Evolutionary conservation across 64 coral and sea anemone species (phyloP), one percentile per base, ranked within the genome.

Genomic region (Porites australiensis): DNA sequence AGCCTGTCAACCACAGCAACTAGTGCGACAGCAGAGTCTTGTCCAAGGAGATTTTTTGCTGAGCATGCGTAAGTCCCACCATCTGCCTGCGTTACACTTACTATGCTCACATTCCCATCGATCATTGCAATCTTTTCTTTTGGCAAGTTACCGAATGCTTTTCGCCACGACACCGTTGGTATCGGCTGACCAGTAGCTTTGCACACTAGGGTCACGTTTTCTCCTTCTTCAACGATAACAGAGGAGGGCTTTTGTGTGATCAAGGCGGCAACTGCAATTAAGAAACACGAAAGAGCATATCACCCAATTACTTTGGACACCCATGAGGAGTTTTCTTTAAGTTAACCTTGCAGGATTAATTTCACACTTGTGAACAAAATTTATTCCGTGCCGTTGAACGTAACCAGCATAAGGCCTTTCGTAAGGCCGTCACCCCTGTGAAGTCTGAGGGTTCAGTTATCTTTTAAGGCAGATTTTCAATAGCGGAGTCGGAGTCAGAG

Each of bases 151-250:
- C 23, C 2, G 20, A 53, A 45, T 51, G 16, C 7, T 58, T 89
- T 89, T 64, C 43, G 21, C 87, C 87, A 89, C 48, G 74, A 68
- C 19, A 89, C 13, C 20, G 37, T 89, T 79, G 87, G 87, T 37
- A 20, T 54, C 6, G 74, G 87, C 45, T 14, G 74, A 51, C 87
- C 87, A 50, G 15, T 79, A 19, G 87, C 87, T 47, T 21, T 19
- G 46, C 87, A 89, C 19, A 48, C 7, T n/a, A 89, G 64, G 3
- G 19, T 89, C 8, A 77, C 87, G 15, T 60, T 89, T 14, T 79
- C 54, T 37, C 87, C 74, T 89, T 89, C 87, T 89, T 89, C 74
- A 14, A 50, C 76, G 8, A 79, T 79, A 11, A 79, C 59, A 13
- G 87, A 68, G 3, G 57, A 63, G 16, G 87, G 87, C 4, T 63